Conservation (phyloP, 2,888 invertebrate genomes). For the Ctena decussata region DNA sequence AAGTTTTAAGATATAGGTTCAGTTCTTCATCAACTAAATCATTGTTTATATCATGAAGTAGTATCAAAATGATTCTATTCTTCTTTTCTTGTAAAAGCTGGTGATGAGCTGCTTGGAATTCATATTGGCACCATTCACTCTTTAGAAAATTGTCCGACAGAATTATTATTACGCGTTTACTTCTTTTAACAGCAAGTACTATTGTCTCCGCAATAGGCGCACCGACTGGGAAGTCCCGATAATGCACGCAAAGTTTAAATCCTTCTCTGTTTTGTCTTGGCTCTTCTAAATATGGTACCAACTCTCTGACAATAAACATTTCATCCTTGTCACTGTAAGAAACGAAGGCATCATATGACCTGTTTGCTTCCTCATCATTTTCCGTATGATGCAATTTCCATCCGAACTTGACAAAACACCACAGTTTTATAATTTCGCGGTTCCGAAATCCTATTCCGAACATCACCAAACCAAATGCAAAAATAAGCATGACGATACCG, state of each 20-base stretch:
- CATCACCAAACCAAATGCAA: slow-evolving; percentile 58
- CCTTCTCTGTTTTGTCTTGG: slow-evolving; percentile 89
- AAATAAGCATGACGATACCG: slow-evolving; percentile 29
- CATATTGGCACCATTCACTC: slow-evolving; percentile 96
- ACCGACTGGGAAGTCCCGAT: slow-evolving; percentile 77
- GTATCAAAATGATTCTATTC: slow-evolving; percentile 93
- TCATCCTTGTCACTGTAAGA: slow-evolving; percentile 94
- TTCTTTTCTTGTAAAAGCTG: slow-evolving; percentile 87
- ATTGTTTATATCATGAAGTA: slow-evolving; percentile 88
- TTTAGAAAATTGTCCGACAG: slow-evolving; percentile 95
- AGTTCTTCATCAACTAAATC: background rate
- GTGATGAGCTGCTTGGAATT: slow-evolving; percentile 92
- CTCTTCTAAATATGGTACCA: slow-evolving; percentile 94
- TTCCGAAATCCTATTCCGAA: slow-evolving; percentile 26
- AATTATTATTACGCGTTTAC: slow-evolving; percentile 94
- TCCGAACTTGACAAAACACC: slow-evolving; percentile 33
- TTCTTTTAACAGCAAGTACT: slow-evolving; percentile 94
- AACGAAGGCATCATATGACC: slow-evolving; percentile 94
- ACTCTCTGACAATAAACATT: slow-evolving; percentile 94
- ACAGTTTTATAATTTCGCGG: slow-evolving; percentile 27
- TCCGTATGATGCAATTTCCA: background rate
- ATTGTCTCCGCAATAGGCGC: slow-evolving; percentile 93
- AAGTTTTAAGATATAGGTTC: background rate
- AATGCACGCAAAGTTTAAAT: slow-evolving; percentile 87
- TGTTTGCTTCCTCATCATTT: slow-evolving; percentile 39